phyloP scores from a whole-genome alignment of 2,797 vertebrate species.

The Scolopax rusticola region DNA sequence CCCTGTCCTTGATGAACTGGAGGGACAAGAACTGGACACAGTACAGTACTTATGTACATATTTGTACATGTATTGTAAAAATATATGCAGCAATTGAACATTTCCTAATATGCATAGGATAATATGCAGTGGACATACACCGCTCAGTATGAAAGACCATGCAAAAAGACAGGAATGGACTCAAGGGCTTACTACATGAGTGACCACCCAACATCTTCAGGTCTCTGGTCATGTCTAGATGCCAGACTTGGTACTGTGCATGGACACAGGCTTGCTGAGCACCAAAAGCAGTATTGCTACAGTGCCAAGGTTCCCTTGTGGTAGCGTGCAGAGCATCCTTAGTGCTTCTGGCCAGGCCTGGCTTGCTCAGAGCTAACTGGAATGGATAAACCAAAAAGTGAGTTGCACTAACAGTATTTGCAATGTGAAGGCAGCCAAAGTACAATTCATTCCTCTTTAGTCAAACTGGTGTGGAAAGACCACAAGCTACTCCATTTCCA shows the following conservation, averaged over 20 bases:
- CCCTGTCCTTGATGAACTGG: too few relatives aligned
- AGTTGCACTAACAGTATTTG: not conserved
- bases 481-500: not conserved
- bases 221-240: not conserved
- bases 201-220: not conserved
- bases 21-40: too few relatives aligned
- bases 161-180: not conserved
- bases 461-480: not conserved
- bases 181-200: rapidly evolving
- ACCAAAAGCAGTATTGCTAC: not conserved
- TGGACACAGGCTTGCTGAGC: not conserved
- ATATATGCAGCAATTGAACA: not conserved
- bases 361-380: not conserved
- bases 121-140: not conserved
- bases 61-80: not conserved
- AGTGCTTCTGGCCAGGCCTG: not conserved
- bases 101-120: not conserved
- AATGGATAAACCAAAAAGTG: not conserved
- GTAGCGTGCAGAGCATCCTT: rapidly evolving
- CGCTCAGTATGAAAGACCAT: not conserved
- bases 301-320: not conserved
- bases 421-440: not conserved
- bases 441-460: not conserved
- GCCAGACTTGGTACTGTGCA: not conserved
- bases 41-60: too few relatives aligned